phyloP scores from a whole-genome alignment of 92 coral and sea anemone species.

The Anthopleura xanthogrammica region DNA sequence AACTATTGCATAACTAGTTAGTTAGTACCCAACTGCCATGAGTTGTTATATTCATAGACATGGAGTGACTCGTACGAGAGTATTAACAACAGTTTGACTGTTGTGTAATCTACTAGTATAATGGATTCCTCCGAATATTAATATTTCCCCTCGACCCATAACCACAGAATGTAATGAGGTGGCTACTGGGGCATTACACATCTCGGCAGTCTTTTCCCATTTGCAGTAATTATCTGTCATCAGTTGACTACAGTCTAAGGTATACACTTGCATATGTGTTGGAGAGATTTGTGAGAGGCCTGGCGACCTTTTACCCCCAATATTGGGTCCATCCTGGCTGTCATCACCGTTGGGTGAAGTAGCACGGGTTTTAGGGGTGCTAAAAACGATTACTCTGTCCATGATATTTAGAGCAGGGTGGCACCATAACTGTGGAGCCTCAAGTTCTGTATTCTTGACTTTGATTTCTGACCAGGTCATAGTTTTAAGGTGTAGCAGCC shows the following conservation, averaged over 20 bases:
- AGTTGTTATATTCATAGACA: conserved; percentile 23
- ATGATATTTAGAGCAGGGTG: conserved; percentile 79
- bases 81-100: conserved; percentile 40
- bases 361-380: conserved; percentile 55
- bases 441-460: conserved; percentile 59
- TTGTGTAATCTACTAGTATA: conserved; percentile 9
- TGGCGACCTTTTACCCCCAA: conserved; percentile 5
- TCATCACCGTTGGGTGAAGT: conserved; percentile 23
- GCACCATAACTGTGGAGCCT: conserved; percentile 97
- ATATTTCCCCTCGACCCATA: conserved; percentile 75
- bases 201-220: conserved; percentile 59
- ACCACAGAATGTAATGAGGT: conserved; percentile 85
- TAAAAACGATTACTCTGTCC: conserved; percentile 70
- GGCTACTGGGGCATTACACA: conserved; percentile 44
- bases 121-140: conserved; percentile 86
- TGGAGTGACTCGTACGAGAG: conserved; percentile 51
- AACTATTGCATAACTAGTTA: neutral
- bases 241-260: conserved; percentile 75
- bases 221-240: conserved; percentile 48
- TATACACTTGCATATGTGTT: conserved; percentile 61
- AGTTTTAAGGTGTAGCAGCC: conserved; percentile 75
- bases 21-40: neutral
- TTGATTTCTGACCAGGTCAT: conserved; percentile 93
- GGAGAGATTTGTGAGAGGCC: conserved; percentile 38
- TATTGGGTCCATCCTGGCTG: conserved; percentile 8